phyloP scores from a whole-genome alignment of 2,888 invertebrate species.

The Asteroscopus sphinx region DNA sequence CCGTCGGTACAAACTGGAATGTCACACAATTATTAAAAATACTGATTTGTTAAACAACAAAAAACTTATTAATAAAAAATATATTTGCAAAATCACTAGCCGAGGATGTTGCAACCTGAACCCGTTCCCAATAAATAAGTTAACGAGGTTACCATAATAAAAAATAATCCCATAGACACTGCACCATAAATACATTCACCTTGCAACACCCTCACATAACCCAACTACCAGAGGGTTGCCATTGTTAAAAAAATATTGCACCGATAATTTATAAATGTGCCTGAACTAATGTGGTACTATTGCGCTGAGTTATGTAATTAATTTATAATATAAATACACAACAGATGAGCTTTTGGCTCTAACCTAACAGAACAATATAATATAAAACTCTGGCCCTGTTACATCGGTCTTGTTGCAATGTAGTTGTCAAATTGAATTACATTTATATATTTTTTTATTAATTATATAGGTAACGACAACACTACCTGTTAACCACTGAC shows the following conservation, averaged over 20 bases:
- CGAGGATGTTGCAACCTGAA: slow-evolving; percentile 79
- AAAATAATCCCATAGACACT: slow-evolving; percentile 62
- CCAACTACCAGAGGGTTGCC: slow-evolving; percentile 72
- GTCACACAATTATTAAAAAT: slow-evolving; percentile 89
- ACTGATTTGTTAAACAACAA: slow-evolving; percentile 88
- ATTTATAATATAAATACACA: slow-evolving; percentile 77
- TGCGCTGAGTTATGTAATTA: slow-evolving; percentile 70
- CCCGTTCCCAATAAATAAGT: slow-evolving; percentile 68
- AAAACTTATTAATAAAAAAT: slow-evolving; percentile 76
- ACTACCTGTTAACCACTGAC: slow-evolving; percentile 87
- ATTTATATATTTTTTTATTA: slow-evolving; percentile 61
- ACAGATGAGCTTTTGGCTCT: slow-evolving; percentile 73
- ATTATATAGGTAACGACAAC: slow-evolving; percentile 82
- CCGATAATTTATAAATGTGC: slow-evolving; percentile 74
- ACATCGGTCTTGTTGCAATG: slow-evolving; percentile 73
- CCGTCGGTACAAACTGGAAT: slow-evolving; percentile 84
- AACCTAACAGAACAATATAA: slow-evolving; percentile 68
- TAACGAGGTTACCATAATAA: slow-evolving; percentile 62
- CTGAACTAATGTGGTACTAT: slow-evolving; percentile 70
- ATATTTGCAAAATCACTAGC: slow-evolving; percentile 77
- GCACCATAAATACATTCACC: slow-evolving; percentile 72
- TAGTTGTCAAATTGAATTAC: slow-evolving; percentile 76
- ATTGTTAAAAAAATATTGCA: slow-evolving; percentile 80
- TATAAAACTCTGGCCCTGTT: slow-evolving; percentile 62
- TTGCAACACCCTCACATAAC: slow-evolving; percentile 79